Base-by-base conservation (phyloP, 2,113 vertebrate genomes). In the Reinhardtius hippoglossoides region DNA sequence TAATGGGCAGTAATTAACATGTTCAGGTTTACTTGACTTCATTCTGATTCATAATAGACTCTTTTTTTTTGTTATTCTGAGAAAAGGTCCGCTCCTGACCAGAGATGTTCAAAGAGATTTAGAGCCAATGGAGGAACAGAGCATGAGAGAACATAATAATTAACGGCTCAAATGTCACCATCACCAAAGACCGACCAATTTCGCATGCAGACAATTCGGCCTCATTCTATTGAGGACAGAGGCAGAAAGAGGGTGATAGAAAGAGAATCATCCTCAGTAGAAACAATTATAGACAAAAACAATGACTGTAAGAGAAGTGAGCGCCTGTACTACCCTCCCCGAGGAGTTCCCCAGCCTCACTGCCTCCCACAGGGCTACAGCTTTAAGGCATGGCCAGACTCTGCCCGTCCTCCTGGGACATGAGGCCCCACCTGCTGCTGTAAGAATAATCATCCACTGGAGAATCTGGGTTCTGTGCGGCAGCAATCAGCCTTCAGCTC, bases 121-220 rank as follows among this genome's bases (percentile, higher is more conserved):
- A 57, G 52, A 85, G 84, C 31, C 50, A 31, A 65, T n/a, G 26
- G 77, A 88, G 61, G 80, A 89, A 76, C 64, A 64, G 68, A 57
- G 83, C 76, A 77, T 85, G 85, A 79, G 84, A 79, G 87, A 87
- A 91, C 85, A 87, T 88, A 87, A 88, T 86, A 90, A 93, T 88
- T 89, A 89, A 81, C 27, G 42, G 79, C 89, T 88, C 78, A 91
- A 92, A 92, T 89, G 91, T 91, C 91, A 88, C 81, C 62, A 60
- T 89, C 80, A 71, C 74, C 21, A 65, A 78, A 76, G 64, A 78
- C 84, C 77, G 46, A 74, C 70, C 55, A 82, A 80, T 31, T 31
- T 31, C 31, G 31, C 31, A 31, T 31, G 31, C 31, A 31, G 6
- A 31, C 31, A 31, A 31, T 77, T 61, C 70, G n/a, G 80, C 57